A percentile compares a stretch with the other conserved stretches of the same genome.
phyloP scores from a whole-genome alignment of 2,888 invertebrate genomes.

The Halictus ligatus region DNA sequence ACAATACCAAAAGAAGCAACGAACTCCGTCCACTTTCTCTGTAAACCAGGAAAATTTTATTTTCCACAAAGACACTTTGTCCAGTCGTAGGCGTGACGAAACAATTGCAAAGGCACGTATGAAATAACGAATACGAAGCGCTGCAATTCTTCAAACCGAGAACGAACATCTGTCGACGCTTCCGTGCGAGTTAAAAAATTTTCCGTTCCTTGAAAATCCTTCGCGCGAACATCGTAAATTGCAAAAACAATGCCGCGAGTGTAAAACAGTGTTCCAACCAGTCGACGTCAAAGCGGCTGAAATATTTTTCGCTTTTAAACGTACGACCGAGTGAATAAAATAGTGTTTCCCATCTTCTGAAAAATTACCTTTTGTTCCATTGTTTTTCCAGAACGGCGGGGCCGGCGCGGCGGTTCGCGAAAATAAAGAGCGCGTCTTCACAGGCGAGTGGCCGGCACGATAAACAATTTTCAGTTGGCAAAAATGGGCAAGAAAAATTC shows the following conservation, averaged over 20 bases:
- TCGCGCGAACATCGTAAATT: neutral
- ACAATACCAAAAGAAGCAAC: too few species aligned
- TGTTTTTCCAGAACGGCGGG: neutral
- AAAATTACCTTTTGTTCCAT: neutral
- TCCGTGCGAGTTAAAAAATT: too few species aligned
- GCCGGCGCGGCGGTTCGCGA: neutral
- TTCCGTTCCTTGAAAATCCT: neutral
- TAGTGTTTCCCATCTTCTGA: neutral
- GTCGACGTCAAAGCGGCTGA: neutral
- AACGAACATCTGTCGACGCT: too few species aligned
- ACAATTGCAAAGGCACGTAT: too few species aligned
- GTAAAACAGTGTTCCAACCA: neutral
- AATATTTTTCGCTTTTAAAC: neutral
- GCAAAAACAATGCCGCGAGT: neutral
- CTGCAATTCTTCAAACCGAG: neutral
- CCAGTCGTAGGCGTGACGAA: too few species aligned
- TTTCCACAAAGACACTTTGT: too few species aligned
- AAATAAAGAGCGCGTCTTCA: neutral
- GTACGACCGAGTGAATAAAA: neutral
- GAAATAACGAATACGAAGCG: too few species aligned
- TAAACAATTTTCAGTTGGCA: neutral
- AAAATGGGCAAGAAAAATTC: neutral
- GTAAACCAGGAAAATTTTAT: too few species aligned
- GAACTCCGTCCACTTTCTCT: too few species aligned
- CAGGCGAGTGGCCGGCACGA: neutral